phyloP scores from a whole-genome alignment of 2,888 invertebrate genomes.

The Malthinus seriepunctatus region DNA sequence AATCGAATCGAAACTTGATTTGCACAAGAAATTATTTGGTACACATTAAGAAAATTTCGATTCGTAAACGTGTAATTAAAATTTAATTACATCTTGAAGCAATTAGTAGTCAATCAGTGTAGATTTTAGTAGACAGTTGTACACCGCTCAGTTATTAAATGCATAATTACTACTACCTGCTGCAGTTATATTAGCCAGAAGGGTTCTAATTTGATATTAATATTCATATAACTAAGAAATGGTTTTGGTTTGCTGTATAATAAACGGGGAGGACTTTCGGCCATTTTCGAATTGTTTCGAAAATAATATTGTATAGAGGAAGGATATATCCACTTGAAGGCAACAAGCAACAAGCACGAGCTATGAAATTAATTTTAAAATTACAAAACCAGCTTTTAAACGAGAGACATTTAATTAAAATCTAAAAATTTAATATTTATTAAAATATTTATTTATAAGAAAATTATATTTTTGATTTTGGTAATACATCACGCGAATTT shows the following conservation, averaged over 20 bases:
- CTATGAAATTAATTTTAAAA: slow-evolving; percentile 6
- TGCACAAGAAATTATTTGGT: too few species aligned
- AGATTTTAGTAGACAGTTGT: slow-evolving; percentile 39
- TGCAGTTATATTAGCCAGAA: slow-evolving; percentile 48
- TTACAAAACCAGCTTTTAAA: slow-evolving; percentile 23
- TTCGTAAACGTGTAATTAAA: slow-evolving; percentile 48
- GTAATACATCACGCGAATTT: slow-evolving; percentile 29
- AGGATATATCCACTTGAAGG: background rate
- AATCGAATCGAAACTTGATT: too few species aligned
- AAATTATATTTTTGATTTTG: slow-evolving; percentile 30
- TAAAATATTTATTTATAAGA: background rate
- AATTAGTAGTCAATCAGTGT: slow-evolving; percentile 56
- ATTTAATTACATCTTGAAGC: slow-evolving; percentile 54
- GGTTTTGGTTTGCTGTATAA: slow-evolving; percentile 8
- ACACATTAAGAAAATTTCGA: slow-evolving; percentile 36
- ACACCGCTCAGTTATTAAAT: slow-evolving; percentile 51
- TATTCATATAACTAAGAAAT: slow-evolving; percentile 38
- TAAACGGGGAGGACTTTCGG: background rate
- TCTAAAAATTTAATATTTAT: background rate
- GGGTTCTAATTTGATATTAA: slow-evolving; percentile 53
- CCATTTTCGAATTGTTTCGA: background rate
- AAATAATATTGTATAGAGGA: background rate
- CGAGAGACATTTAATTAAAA: slow-evolving; percentile 7
- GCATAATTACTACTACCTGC: slow-evolving; percentile 53
- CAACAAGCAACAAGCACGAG: slow-evolving; percentile 2